Conservation (phyloP, 1,140 invertebrate genomes). For the Drosophila paulistorum region DNA sequence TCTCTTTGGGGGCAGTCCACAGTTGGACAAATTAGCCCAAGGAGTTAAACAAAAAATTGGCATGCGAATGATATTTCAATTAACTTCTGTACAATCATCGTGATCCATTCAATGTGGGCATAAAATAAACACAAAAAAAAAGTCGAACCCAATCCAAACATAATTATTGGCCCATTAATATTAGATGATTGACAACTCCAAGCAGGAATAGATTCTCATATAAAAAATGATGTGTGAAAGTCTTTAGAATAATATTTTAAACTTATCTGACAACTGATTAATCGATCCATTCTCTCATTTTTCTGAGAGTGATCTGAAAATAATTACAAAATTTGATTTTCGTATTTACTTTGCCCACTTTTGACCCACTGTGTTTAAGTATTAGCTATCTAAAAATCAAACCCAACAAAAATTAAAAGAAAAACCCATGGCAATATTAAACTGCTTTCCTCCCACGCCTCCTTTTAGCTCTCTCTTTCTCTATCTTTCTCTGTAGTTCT, state of each 20-base stretch:
- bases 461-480: not conserved
- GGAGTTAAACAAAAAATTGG: not conserved
- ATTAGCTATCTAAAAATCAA: constrained; percentile 23
- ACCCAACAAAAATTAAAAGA: constrained; percentile 25
- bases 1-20: not conserved
- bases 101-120: not conserved
- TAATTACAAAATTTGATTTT: no score
- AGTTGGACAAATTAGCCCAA: not conserved
- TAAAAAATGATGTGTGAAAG: not conserved
- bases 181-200: not conserved
- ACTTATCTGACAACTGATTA: no score
- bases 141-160: not conserved
- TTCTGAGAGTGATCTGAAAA: no score
- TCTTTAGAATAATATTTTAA: not conserved
- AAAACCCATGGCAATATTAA: constrained; percentile 13
- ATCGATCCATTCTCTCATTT: no score
- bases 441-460: not conserved
- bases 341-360: no score
- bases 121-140: not conserved
- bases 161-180: not conserved
- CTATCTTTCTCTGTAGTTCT: constrained; percentile 11
- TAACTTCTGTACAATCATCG: not conserved
- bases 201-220: no score
- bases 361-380: constrained; percentile 32
- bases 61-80: constrained; percentile 3